Evolutionary conservation across 2,113 vertebrate species (phyloP).

Genomic region (Hippocampus mohnikei): DNA sequence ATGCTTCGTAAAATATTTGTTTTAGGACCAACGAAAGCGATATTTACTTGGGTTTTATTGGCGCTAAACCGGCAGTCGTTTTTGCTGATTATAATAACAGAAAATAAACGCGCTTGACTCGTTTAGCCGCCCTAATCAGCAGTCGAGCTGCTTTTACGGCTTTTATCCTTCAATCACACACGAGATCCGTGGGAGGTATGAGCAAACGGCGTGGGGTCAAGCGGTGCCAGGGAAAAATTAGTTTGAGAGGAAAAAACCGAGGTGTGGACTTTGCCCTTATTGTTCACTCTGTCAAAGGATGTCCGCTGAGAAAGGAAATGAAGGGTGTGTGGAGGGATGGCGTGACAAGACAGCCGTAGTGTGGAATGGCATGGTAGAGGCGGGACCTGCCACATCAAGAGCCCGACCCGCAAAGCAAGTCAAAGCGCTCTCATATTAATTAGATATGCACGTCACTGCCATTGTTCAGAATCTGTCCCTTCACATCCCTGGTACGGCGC

Average conservation of each 20-base stretch:
- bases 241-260: slow-evolving; percentile 27
- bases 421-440: slow-evolving; percentile 49
- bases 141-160: slow-evolving; percentile 5
- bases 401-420: slow-evolving; percentile 29
- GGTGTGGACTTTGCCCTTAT: slow-evolving; percentile 51
- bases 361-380: slow-evolving; percentile 17
- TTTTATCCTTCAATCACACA: slow-evolving; percentile 31
- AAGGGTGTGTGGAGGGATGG: slow-evolving; percentile 44
- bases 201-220: neutral
- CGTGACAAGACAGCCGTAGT: slow-evolving; percentile 8
- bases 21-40: no score
- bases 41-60: no score
- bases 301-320: slow-evolving; percentile 51
- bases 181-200: slow-evolving; percentile 2
- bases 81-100: no score
- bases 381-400: slow-evolving; percentile 23
- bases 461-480: slow-evolving; percentile 46
- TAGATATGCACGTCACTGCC: slow-evolving; percentile 52
- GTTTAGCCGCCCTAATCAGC: neutral
- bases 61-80: no score
- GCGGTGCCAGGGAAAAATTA: slow-evolving; percentile 37
- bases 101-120: slow-evolving; percentile 3
- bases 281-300: slow-evolving; percentile 62
- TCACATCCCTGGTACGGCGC: slow-evolving; percentile 37
- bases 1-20: neutral